Conservation (phyloP, 23 tunicate species). For the Ciona savignyi region DNA sequence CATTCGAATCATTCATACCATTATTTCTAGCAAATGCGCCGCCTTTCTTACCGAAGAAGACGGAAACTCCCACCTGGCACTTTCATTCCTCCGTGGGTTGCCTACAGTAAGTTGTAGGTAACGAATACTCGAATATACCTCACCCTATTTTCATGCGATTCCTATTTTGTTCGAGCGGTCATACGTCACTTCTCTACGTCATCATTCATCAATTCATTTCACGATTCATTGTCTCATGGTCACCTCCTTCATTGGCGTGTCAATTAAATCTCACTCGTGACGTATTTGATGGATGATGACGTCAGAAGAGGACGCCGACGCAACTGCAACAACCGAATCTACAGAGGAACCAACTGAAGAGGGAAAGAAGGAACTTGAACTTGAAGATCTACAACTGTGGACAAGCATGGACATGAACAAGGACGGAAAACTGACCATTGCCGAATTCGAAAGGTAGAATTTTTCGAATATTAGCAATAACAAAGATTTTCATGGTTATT, state of each 20-base stretch:
- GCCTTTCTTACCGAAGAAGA: background rate
- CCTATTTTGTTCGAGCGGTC: no score
- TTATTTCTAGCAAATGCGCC: background rate
- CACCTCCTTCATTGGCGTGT: background rate
- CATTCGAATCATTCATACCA: background rate
- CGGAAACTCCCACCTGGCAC: background rate
- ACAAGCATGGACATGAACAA: constrained; percentile 74
- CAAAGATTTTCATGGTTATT: no score
- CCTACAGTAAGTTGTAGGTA: constrained; percentile 33
- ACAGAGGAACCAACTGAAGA: constrained; percentile 68
- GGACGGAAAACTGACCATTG: constrained; percentile 88
- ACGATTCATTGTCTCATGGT: background rate
- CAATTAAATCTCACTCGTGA: background rate
- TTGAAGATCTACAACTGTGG: constrained; percentile 80
- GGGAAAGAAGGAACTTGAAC: constrained; percentile 44
- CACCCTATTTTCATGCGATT: no score
- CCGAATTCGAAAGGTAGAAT: no score
- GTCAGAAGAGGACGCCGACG: constrained; percentile 21
- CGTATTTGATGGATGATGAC: background rate
- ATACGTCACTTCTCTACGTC: background rate
- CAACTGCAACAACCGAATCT: constrained; percentile 5
- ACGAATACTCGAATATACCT: background rate
- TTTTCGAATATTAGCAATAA: no score
- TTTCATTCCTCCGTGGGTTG: constrained; percentile 54
- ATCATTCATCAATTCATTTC: background rate